phyloP scores from a whole-genome alignment of 2,888 invertebrate species.

The Melinaea menophilus region DNA sequence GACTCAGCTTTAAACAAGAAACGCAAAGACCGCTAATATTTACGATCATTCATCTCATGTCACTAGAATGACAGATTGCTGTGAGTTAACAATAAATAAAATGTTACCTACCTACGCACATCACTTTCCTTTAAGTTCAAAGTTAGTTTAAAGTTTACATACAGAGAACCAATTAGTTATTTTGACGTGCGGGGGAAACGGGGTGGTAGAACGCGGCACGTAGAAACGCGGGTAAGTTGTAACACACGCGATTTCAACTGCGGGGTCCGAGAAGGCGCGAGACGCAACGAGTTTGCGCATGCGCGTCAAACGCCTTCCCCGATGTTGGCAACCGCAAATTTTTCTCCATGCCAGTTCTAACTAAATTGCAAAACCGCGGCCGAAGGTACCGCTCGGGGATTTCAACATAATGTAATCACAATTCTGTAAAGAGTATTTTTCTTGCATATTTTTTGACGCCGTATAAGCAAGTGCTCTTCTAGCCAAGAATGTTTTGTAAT shows the following conservation, averaged over 20 bases:
- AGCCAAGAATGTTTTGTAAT: background rate
- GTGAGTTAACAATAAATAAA: slow-evolving; percentile 32
- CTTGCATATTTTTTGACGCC: slow-evolving; percentile 40
- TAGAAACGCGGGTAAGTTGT: slow-evolving; percentile 43
- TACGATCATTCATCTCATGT: slow-evolving; percentile 63
- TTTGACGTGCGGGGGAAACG: slow-evolving; percentile 52
- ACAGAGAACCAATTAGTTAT: slow-evolving; percentile 64
- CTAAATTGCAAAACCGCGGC: slow-evolving; percentile 70
- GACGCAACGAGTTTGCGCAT: slow-evolving; percentile 41
- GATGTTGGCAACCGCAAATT: slow-evolving; percentile 48
- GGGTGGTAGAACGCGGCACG: slow-evolving; percentile 35
- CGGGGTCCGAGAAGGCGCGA: slow-evolving; percentile 43
- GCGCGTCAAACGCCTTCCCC: slow-evolving; percentile 37
- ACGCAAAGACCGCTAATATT: slow-evolving; percentile 52
- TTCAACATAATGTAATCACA: slow-evolving; percentile 61
- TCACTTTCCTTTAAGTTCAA: slow-evolving; percentile 29
- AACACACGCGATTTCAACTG: slow-evolving; percentile 47
- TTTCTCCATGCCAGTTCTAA: slow-evolving; percentile 65
- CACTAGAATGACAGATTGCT: slow-evolving; percentile 53
- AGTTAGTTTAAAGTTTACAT: slow-evolving; percentile 29
- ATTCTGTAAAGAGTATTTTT: slow-evolving; percentile 57
- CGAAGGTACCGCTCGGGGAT: slow-evolving; percentile 61
- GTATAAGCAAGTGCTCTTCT: background rate
- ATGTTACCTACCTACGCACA: slow-evolving; percentile 41
- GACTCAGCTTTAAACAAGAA: slow-evolving; percentile 41